A percentile compares a stretch with the other conserved stretches of the same genome.
These are phyloP conservation scores for Hexactinellida sp. DNA, from an alignment of 37 sponge, comb jelly and placozoan genomes.

Conservation along the genomic window DNA sequence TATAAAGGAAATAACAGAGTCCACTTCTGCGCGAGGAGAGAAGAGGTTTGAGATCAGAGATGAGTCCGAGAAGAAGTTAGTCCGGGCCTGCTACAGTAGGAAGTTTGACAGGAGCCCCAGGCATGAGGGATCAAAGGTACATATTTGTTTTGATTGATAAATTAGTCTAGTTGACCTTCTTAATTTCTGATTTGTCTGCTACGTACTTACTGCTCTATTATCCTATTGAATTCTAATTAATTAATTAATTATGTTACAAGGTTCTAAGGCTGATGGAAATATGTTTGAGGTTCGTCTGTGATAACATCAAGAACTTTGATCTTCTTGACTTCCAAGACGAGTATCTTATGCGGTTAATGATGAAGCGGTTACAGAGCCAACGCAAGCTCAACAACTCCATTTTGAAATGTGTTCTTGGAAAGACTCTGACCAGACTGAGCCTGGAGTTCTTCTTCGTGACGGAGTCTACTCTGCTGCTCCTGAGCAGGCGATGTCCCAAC, in stretches of 20 bases:
- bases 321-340: not conserved
- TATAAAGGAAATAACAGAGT: not conserved
- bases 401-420: not conserved
- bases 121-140: not conserved
- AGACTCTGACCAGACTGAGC: not conserved
- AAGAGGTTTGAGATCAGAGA: not conserved
- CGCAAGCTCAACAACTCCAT: not conserved
- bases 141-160: not conserved
- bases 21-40: not conserved
- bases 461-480: not conserved
- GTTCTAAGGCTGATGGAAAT: not conserved
- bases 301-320: conserved; percentile 15
- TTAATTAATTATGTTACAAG: not conserved
- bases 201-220: not conserved
- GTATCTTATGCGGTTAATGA: conserved; percentile 11
- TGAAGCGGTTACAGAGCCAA: not conserved
- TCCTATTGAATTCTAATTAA: not conserved
- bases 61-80: conserved; percentile 7
- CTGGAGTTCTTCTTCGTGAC: conserved; percentile 13
- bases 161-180: not conserved
- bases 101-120: not conserved
- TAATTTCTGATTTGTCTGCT: too few relatives aligned
- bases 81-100: not conserved
- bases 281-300: not conserved
- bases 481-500: not conserved